These are phyloP conservation scores for Ianthella basta DNA, from an alignment of 37 sponge, comb jelly and placozoan genomes.

Conservation along the genomic window DNA sequence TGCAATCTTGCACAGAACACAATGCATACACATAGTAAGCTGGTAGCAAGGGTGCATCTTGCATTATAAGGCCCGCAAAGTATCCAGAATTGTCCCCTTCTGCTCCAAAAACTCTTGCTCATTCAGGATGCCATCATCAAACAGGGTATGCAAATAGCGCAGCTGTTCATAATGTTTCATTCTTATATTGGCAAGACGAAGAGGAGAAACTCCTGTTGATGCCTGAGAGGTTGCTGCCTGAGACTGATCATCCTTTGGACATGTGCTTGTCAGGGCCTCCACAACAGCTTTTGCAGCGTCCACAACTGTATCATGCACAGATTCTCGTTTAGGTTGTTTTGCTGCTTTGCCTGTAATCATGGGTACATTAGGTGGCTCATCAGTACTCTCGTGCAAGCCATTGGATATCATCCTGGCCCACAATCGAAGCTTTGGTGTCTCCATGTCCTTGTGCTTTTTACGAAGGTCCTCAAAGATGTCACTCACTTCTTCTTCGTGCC, in stretches of 20 bases:
- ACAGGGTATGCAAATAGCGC: too few species aligned
- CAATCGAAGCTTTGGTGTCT: constrained; percentile 4
- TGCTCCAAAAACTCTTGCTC: constrained; percentile 13
- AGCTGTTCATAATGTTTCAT: constrained; percentile 33
- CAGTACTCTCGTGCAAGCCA: background rate
- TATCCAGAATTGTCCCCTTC: constrained; percentile 24
- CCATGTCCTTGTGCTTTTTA: constrained; percentile 18
- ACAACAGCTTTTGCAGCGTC: constrained; percentile 7
- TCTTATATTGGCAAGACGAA: constrained; percentile 23
- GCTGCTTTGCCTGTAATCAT: constrained; percentile 18
- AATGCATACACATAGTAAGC: background rate
- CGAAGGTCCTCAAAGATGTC: constrained; percentile 13
- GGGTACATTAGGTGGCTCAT: constrained; percentile 27
- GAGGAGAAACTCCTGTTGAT: background rate
- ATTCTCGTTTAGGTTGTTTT: constrained; percentile 17
- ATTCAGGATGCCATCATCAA: constrained; percentile 23
- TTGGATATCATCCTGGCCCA: constrained; percentile 25
- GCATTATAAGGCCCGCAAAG: background rate
- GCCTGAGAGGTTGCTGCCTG: background rate
- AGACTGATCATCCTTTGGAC: constrained; percentile 2
- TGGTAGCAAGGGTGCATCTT: background rate
- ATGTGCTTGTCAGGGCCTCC: background rate
- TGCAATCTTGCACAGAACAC: background rate
- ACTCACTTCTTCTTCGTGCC: constrained; percentile 17
- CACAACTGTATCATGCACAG: constrained; percentile 18